Conservation (phyloP, 2,888 invertebrate species). For the Beris chalybata region DNA sequence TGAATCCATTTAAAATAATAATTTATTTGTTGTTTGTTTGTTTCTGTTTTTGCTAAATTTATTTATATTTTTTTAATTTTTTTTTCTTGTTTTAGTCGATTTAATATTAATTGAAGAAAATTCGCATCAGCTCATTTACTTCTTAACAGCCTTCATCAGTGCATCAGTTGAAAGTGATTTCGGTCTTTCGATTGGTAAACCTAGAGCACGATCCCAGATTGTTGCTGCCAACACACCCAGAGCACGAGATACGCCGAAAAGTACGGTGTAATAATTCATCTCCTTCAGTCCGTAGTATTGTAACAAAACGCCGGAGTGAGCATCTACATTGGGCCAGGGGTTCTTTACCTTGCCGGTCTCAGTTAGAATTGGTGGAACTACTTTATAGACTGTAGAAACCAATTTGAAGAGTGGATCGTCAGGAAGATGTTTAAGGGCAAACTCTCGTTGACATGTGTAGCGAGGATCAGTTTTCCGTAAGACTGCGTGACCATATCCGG, state of each 20-base stretch:
- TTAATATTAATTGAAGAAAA: constrained; percentile 18
- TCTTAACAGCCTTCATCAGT: constrained; percentile 56
- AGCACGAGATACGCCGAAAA: constrained; percentile 87
- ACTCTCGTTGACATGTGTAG: constrained; percentile 83
- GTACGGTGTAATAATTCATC: constrained; percentile 88
- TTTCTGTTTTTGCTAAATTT: constrained; percentile 3
- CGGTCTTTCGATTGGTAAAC: constrained; percentile 80
- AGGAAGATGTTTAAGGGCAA: constrained; percentile 82
- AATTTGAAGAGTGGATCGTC: constrained; percentile 78
- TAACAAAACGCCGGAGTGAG: constrained; percentile 82
- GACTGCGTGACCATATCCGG: constrained; percentile 89
- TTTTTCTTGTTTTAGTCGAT: constrained; percentile 7
- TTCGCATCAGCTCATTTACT: constrained; percentile 45
- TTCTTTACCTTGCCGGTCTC: constrained; percentile 87
- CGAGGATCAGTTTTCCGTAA: constrained; percentile 82
- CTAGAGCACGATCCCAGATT: constrained; percentile 81
- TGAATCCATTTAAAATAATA: neutral
- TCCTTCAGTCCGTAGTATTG: constrained; percentile 86
- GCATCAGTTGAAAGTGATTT: constrained; percentile 75
- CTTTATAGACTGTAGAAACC: constrained; percentile 79
- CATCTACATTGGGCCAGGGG: constrained; percentile 93
- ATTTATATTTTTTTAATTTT: constrained; percentile 25
- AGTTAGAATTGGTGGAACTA: constrained; percentile 78
- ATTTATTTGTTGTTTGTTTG: constrained; percentile 19
- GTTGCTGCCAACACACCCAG: constrained; percentile 78